These are phyloP conservation scores for Cecidostiba fungosa DNA, from an alignment of 2,888 invertebrate species.

Conservation along the genomic window DNA sequence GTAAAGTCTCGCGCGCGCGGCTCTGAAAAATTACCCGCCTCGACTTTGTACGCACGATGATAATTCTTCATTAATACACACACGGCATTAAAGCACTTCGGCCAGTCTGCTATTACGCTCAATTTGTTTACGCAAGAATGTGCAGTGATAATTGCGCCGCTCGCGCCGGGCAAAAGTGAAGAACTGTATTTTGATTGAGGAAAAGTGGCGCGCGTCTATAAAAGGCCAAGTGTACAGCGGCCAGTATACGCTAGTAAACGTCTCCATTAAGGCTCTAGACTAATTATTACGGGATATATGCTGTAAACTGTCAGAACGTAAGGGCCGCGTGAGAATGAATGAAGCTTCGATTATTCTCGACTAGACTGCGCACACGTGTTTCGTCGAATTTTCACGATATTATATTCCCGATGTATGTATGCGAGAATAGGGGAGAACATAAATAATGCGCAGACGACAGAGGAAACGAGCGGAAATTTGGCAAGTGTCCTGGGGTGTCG, in stretches of 20 bases:
- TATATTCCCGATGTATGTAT: neutral
- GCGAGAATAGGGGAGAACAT: neutral
- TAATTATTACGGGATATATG: slow-evolving; percentile 59
- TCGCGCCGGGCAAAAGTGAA: slow-evolving; percentile 21
- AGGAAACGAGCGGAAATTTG: slow-evolving; percentile 26
- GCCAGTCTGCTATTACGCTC: neutral
- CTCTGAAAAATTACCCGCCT: slow-evolving; percentile 56
- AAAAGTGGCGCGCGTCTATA: slow-evolving; percentile 35
- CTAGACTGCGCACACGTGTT: slow-evolving; percentile 57
- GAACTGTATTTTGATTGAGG: slow-evolving; percentile 17
- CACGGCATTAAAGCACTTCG: neutral
- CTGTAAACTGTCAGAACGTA: slow-evolving; percentile 45
- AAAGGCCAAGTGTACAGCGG: neutral
- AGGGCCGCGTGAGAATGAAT: slow-evolving; percentile 62
- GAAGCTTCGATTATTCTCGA: slow-evolving; percentile 57
- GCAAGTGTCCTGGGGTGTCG: slow-evolving; percentile 45
- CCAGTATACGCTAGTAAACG: slow-evolving; percentile 49
- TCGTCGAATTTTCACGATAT: neutral
- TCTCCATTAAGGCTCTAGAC: slow-evolving; percentile 51
- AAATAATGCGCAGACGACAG: neutral
- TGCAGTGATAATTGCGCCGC: slow-evolving; percentile 8
- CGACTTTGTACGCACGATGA: neutral
- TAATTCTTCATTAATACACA: slow-evolving; percentile 9
- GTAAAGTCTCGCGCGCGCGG: slow-evolving; percentile 40
- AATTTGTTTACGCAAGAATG: slow-evolving; percentile 17